Conservation (phyloP, 30 jellyfish, hydroid and myxozoan genomes). For the Catostylus mosaicus region DNA sequence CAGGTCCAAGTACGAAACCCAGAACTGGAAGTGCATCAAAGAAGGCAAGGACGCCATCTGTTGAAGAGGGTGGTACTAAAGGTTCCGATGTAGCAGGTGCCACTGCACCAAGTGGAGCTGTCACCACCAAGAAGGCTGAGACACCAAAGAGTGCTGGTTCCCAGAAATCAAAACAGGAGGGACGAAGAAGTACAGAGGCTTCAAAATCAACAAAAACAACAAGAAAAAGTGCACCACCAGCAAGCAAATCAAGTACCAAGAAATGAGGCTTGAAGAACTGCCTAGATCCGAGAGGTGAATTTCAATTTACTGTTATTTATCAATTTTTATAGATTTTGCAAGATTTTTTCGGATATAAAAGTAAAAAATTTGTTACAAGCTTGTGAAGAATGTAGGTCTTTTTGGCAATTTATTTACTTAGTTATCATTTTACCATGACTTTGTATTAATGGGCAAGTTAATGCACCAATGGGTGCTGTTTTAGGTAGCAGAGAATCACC, state of each 20-base stretch:
- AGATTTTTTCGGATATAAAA: background rate
- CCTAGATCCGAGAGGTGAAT: background rate
- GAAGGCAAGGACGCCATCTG: slow-evolving; percentile 37
- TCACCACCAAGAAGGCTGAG: slow-evolving; percentile 1
- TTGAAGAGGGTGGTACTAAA: slow-evolving; percentile 23
- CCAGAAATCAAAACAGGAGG: background rate
- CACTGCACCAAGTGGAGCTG: background rate
- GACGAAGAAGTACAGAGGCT: slow-evolving; percentile 18
- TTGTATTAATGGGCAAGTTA: no score
- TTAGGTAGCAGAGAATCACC: no score
- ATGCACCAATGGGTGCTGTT: no score
- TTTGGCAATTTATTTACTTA: background rate
- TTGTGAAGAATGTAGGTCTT: background rate
- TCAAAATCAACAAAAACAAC: slow-evolving; percentile 11
- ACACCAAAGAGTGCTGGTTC: background rate
- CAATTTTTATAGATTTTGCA: no score
- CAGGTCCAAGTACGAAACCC: background rate
- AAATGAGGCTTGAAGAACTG: slow-evolving; percentile 7
- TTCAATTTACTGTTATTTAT: background rate
- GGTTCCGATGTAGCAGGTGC: background rate
- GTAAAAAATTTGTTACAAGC: background rate
- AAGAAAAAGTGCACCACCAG: slow-evolving; percentile 28
- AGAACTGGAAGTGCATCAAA: slow-evolving; percentile 23
- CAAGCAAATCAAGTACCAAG: slow-evolving; percentile 35
- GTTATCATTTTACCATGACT: background rate